These are phyloP conservation scores for Drosophila barbarae DNA, from an alignment of 2,888 invertebrate genomes.

Conservation along the genomic window DNA sequence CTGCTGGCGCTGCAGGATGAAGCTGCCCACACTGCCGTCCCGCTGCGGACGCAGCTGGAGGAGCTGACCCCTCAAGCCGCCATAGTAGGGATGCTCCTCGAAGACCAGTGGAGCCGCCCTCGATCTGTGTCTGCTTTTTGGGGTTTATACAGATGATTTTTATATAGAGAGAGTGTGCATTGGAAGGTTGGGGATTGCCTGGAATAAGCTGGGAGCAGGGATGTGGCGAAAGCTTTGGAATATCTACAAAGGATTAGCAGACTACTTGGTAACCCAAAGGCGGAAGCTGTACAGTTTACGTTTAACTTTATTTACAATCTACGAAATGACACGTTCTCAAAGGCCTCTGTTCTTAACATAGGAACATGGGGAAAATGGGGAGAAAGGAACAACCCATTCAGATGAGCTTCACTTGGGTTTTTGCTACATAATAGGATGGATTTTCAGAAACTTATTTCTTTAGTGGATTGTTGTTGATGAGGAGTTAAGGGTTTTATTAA, in stretches of 20 bases:
- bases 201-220: conserved; percentile 24
- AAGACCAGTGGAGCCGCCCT: conserved; percentile 52
- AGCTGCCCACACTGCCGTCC: conserved; percentile 54
- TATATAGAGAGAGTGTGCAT: conserved; percentile 47
- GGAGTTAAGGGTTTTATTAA: neutral
- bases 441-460: neutral
- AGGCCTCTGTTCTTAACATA: conserved; percentile 41
- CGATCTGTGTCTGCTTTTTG: conserved; percentile 56
- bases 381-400: conserved; percentile 16
- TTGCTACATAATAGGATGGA: neutral
- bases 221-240: conserved; percentile 6
- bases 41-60: conserved; percentile 75
- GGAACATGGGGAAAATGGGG: conserved; percentile 44
- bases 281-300: conserved; percentile 32
- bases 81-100: conserved; percentile 83
- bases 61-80: conserved; percentile 86
- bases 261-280: conserved; percentile 29
- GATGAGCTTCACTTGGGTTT: conserved; percentile 24
- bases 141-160: conserved; percentile 44
- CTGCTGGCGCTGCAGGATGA: conserved; percentile 44
- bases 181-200: conserved; percentile 31
- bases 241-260: conserved; percentile 35
- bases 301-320: conserved; percentile 50
- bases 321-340: conserved; percentile 40
- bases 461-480: neutral